These are phyloP conservation scores for Fopius arisanus DNA, from an alignment of 1,140 invertebrate genomes.

Conservation along the genomic window DNA sequence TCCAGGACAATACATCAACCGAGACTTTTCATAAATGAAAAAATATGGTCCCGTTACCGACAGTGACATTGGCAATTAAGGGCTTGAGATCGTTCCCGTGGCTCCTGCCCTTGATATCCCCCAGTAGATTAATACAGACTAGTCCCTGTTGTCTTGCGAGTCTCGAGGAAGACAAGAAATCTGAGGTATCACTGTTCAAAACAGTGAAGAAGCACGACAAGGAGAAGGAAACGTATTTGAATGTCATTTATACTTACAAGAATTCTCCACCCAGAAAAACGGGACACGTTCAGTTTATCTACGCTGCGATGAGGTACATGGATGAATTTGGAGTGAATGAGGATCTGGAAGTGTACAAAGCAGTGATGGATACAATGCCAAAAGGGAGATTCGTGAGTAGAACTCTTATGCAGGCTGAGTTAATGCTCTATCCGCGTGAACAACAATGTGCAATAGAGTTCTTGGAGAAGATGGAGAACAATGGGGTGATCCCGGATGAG, in stretches of 20 bases:
- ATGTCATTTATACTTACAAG: conserved; percentile 78
- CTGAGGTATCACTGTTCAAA: conserved; percentile 1
- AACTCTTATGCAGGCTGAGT: conserved; percentile 84
- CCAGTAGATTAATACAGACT: neutral
- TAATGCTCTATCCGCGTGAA: conserved; percentile 93
- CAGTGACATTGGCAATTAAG: neutral
- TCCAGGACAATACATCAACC: neutral
- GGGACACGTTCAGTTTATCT: conserved; percentile 94
- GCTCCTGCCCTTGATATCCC: neutral
- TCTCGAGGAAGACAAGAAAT: neutral
- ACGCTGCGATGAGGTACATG: conserved; percentile 87
- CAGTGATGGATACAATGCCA: conserved; percentile 89
- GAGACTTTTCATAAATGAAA: neutral
- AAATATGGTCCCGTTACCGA: neutral
- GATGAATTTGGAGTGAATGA: conserved; percentile 88
- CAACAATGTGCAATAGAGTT: conserved; percentile 90
- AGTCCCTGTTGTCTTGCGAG: neutral
- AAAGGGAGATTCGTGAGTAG: conserved; percentile 87
- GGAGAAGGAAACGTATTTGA: conserved; percentile 77
- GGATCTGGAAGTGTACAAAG: conserved; percentile 92
- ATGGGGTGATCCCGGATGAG: conserved; percentile 89
- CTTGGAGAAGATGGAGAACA: conserved; percentile 89
- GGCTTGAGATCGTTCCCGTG: neutral
- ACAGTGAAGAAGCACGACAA: conserved; percentile 60
- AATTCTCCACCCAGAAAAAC: conserved; percentile 68